Evolutionary conservation across 1,140 invertebrate species (phyloP), one percentile per base, ranked within the genome.

Genomic region (Aphaenogaster rudis): DNA sequence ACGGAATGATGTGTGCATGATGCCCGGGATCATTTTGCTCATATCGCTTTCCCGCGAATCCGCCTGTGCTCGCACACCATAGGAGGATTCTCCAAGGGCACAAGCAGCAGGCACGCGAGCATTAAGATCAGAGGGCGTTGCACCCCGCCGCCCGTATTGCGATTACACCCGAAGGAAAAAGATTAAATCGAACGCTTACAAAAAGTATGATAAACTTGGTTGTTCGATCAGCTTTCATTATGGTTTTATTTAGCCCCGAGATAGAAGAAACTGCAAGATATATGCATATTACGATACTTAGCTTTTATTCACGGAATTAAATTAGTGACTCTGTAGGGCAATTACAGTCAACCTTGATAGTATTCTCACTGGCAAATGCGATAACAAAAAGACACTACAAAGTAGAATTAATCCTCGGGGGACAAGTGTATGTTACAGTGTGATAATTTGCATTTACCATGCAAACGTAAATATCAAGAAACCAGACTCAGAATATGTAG

Each of bases 71-170:
- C 36, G 9, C 64, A 8, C 11, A 48, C 63, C 42, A 39, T 33
- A 52, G 71, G 59, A 39, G 76, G 69, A 84, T 81, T 11, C 66
- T 86, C 86, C 88, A 90, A 90, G 89, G 89, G 87, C 89, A 76
- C 80, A 57, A 59, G 61, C 79, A 17, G 28, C 74, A 17, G 45
- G 39, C 48, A 11, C 69, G 76, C 63, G 71, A 79, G 45, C 59
- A 76, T 85, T 88, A 85, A 64, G 81, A 88, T 66, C 45, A n/a
- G 45, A 80, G 89, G 89, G 45, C 89, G 57, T 86, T 88, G 89
- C 88, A 90, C 89, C 39, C 48, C 33, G 39, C 48, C 21, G 76
- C 54, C 42, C 42, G n/a, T 61, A 48, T 50, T 28, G 66, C 45
- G 13, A 13, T 36, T 36, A 28, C 59, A 63, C 54, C 36, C 54